phyloP scores from a whole-genome alignment of 2,888 invertebrate species.

The Agrotis exclamationis region DNA sequence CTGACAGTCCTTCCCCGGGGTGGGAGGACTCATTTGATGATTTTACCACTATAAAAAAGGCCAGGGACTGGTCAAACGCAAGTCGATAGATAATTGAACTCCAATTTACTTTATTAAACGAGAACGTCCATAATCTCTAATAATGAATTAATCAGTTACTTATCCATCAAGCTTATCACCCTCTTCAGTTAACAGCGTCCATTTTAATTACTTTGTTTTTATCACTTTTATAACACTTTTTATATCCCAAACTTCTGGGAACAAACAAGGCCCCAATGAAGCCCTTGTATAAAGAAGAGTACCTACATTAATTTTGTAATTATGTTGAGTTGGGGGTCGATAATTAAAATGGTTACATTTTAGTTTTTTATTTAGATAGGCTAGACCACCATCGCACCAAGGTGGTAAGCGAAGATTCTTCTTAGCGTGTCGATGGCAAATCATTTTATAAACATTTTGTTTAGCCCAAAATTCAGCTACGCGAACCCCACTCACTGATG shows the following conservation, averaged over 20 bases:
- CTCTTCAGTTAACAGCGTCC: slow-evolving; percentile 13
- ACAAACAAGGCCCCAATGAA: slow-evolving; percentile 16
- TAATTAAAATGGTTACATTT: slow-evolving; percentile 26
- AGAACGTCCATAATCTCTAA: background rate
- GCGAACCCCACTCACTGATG: too few relatives aligned
- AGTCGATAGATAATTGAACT: background rate
- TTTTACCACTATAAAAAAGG: background rate
- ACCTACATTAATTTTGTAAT: slow-evolving; percentile 16
- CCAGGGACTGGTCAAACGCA: background rate
- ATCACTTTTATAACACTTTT: slow-evolving; percentile 34
- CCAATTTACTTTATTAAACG: background rate
- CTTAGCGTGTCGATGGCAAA: too few relatives aligned
- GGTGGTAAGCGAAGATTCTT: too few relatives aligned
- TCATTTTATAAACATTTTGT: too few relatives aligned
- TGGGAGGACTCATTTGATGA: too few relatives aligned
- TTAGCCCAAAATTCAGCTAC: too few relatives aligned
- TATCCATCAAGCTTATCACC: slow-evolving; percentile 42
- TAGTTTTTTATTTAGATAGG: too few relatives aligned
- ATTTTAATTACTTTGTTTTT: slow-evolving; percentile 42
- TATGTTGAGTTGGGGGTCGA: slow-evolving; percentile 16
- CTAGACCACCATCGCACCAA: too few relatives aligned
- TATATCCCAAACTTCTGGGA: slow-evolving; percentile 26
- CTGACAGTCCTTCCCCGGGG: too few relatives aligned
- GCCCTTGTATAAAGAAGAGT: slow-evolving; percentile 22
- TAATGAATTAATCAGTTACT: slow-evolving; percentile 37